Evolutionary conservation across 2,888 invertebrate species (phyloP).

Genomic region (Xiphydria camelus): DNA sequence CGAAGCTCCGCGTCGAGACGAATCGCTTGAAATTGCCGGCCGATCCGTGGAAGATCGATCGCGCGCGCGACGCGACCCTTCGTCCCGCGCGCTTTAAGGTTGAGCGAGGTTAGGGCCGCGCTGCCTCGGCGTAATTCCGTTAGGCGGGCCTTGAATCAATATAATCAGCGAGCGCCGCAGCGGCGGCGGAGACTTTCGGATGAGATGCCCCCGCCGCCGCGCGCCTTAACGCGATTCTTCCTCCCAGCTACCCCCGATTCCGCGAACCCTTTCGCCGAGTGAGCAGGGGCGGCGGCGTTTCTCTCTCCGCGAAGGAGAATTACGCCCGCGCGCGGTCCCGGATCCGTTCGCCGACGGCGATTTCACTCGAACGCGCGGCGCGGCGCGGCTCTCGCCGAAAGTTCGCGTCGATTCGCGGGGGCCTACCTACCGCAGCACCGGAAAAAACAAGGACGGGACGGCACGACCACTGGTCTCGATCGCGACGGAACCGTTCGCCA

Average conservation of each 20-base stretch:
- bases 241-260: slow-evolving; percentile 21
- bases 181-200: slow-evolving; percentile 16
- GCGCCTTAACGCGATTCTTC: slow-evolving; percentile 35
- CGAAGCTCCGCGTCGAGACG: background rate
- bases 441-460: too few relatives aligned
- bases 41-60: too few relatives aligned
- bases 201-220: slow-evolving; percentile 15
- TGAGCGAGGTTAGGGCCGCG: slow-evolving; percentile 44
- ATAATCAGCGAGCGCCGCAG: slow-evolving; percentile 38
- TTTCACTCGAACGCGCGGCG: too few relatives aligned
- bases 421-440: too few relatives aligned
- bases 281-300: slow-evolving; percentile 9
- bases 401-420: too few relatives aligned
- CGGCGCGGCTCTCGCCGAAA: too few relatives aligned
- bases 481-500: slow-evolving; percentile 3
- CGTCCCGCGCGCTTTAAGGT: slow-evolving; percentile 23
- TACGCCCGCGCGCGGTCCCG: too few relatives aligned
- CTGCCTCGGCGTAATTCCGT: slow-evolving; percentile 38
- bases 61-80: slow-evolving; percentile 5
- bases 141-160: slow-evolving; percentile 44
- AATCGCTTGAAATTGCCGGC: background rate
- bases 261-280: slow-evolving; percentile 22
- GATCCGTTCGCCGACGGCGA: too few relatives aligned
- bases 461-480: slow-evolving; percentile 3
- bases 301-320: background rate